Conservation (phyloP, 92 coral and sea anemone species). For the Porites divaricata region DNA sequence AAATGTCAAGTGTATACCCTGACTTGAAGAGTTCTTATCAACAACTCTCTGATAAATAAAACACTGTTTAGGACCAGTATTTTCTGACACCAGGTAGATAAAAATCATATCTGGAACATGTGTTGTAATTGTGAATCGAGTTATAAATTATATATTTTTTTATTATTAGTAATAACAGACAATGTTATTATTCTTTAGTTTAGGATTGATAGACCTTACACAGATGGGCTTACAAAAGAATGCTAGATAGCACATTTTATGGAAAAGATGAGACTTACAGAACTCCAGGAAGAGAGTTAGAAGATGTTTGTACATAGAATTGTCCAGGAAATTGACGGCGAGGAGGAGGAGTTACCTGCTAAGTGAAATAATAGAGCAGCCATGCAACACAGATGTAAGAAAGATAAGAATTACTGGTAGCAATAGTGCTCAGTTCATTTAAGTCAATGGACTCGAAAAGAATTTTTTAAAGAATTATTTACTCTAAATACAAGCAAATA, state of each 20-base stretch:
- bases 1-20: no score
- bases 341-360: constrained; percentile 56
- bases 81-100: no score
- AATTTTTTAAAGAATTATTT: no score
- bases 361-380: constrained; percentile 5
- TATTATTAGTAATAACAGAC: no score
- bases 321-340: constrained; percentile 59
- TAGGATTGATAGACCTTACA: neutral
- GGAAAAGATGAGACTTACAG: constrained; percentile 56
- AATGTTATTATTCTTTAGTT: neutral
- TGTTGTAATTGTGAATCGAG: neutral
- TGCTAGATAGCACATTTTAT: neutral
- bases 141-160: neutral
- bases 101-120: no score
- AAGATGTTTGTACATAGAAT: constrained; percentile 69
- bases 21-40: no score
- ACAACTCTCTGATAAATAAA: no score
- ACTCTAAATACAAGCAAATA: no score
- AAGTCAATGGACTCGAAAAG: neutral
- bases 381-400: constrained; percentile 22
- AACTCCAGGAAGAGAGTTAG: constrained; percentile 63
- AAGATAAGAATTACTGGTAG: neutral
- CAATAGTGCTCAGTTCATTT: neutral
- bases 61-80: no score
- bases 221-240: neutral